A percentile compares a stretch with the other conserved stretches of the same genome.
Evolutionary conservation across 2,888 invertebrate species (phyloP).

Genomic region (Ceramica pisi): DNA sequence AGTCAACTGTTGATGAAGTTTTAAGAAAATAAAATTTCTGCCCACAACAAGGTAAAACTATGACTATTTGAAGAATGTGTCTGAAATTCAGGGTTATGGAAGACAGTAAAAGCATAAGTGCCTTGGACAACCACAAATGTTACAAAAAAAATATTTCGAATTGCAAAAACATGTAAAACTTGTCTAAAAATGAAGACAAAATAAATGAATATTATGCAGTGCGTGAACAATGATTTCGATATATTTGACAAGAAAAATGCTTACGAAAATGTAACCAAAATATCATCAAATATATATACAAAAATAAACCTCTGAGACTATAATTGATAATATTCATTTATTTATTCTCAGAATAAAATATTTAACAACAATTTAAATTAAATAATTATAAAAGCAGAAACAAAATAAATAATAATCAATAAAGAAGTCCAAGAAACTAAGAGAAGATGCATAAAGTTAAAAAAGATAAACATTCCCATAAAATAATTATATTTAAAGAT

Average conservation of each 20-base stretch:
- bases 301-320: slow-evolving; percentile 33
- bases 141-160: slow-evolving; percentile 12
- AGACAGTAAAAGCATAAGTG: neutral
- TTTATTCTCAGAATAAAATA: slow-evolving; percentile 29
- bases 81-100: neutral
- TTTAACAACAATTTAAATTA: slow-evolving; percentile 12
- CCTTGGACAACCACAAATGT: slow-evolving; percentile 41
- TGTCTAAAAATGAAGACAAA: slow-evolving; percentile 10
- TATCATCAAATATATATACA: slow-evolving; percentile 2
- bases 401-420: neutral
- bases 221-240: neutral
- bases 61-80: neutral
- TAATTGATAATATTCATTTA: slow-evolving; percentile 45
- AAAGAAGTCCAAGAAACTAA: neutral
- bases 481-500: neutral
- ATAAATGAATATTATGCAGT: slow-evolving; percentile 49
- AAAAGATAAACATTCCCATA: neutral
- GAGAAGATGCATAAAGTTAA: neutral
- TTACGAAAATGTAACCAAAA: neutral
- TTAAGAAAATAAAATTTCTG: neutral
- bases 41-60: no score
- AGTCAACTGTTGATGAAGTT: neutral
- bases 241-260: neutral
- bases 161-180: neutral
- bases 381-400: slow-evolving; percentile 32